phyloP scores from a whole-genome alignment of 2,113 vertebrate genomes.

The Toxotes chatareus region DNA sequence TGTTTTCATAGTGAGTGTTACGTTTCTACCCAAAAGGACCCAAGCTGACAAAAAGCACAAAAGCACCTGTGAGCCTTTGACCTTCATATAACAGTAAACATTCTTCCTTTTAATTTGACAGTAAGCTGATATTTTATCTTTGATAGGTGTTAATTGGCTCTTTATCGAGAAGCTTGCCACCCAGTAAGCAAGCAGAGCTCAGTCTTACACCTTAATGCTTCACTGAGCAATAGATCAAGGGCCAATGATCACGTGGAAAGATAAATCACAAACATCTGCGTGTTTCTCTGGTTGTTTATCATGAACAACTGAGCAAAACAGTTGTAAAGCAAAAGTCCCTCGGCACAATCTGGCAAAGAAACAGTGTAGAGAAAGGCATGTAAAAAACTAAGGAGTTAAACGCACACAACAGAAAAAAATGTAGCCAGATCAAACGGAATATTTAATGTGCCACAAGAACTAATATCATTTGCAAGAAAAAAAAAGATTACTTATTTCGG shows the following conservation, averaged over 20 bases:
- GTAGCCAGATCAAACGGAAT: slow-evolving; percentile 10
- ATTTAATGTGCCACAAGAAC: slow-evolving; percentile 33
- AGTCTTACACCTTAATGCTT: slow-evolving; percentile 5
- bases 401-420: not conserved
- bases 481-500: slow-evolving; percentile 20
- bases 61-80: not conserved
- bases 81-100: not conserved
- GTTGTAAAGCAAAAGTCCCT: not conserved
- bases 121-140: not conserved
- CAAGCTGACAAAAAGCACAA: not conserved
- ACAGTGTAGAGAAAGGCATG: not conserved
- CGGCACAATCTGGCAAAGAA: not conserved
- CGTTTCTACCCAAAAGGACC: not conserved
- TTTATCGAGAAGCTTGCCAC: not conserved
- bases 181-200: not conserved
- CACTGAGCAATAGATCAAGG: slow-evolving; percentile 14
- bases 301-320: not conserved
- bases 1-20: not conserved
- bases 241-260: slow-evolving; percentile 10
- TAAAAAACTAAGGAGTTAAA: not conserved
- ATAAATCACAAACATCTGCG: slow-evolving; percentile 1
- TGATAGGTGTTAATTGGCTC: not conserved
- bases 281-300: slow-evolving; percentile 9
- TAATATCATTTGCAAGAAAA: not conserved
- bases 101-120: not conserved